phyloP scores from a whole-genome alignment of 2,888 invertebrate genomes.

The Apodemia hepburni region DNA sequence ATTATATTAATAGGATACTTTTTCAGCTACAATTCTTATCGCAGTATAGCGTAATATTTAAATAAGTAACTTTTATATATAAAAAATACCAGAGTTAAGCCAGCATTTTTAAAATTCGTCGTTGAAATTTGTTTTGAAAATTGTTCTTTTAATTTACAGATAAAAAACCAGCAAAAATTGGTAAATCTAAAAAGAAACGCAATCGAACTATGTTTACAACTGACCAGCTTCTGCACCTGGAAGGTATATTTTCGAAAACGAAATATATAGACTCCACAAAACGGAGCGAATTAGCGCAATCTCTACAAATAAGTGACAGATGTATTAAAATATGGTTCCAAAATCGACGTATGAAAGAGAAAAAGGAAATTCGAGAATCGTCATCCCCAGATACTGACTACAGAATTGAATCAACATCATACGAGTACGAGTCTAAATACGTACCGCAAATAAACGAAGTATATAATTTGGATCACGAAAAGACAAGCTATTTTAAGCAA shows the following conservation, averaged over 20 bases:
- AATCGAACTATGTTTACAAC: slow-evolving; percentile 88
- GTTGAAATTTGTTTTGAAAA: neutral
- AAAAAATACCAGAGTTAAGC: too few relatives aligned
- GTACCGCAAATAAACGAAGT: neutral
- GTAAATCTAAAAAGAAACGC: slow-evolving; percentile 69
- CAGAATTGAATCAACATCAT: neutral
- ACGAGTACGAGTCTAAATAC: neutral
- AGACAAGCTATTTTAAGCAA: neutral
- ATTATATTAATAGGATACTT: too few relatives aligned
- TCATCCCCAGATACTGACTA: slow-evolving; percentile 32
- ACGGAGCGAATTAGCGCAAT: slow-evolving; percentile 82
- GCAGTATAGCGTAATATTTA: too few relatives aligned
- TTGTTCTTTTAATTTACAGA: neutral
- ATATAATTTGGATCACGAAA: neutral
- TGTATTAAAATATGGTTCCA: slow-evolving; percentile 93
- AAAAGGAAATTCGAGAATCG: slow-evolving; percentile 71
- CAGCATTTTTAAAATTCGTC: too few relatives aligned
- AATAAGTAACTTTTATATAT: too few relatives aligned
- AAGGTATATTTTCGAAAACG: slow-evolving; percentile 61
- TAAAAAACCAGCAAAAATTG: slow-evolving; percentile 40
- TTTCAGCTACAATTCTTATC: too few relatives aligned
- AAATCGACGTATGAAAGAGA: slow-evolving; percentile 88
- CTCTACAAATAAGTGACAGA: slow-evolving; percentile 82
- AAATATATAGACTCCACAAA: slow-evolving; percentile 84
- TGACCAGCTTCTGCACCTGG: slow-evolving; percentile 84